Conservation (phyloP, 2,797 vertebrate species). For the Poeciliopsis gracilis region DNA sequence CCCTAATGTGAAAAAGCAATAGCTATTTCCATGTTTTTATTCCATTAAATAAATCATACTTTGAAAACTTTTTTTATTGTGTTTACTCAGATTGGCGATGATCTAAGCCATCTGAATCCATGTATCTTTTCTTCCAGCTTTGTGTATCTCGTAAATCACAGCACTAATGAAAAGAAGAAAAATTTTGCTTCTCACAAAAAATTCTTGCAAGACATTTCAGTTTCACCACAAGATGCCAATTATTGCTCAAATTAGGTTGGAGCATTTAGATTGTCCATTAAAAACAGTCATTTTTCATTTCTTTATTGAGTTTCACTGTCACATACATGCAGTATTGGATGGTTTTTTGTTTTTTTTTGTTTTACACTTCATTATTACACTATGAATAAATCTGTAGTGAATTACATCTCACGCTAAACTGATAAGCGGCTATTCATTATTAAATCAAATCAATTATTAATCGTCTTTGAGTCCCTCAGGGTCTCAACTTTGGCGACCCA, state of each 20-base stretch:
- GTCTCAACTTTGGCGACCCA: conserved; percentile 53
- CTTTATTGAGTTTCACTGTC: conserved; percentile 2
- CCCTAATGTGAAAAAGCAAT: not conserved
- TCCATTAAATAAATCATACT: not conserved
- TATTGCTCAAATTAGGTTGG: not conserved
- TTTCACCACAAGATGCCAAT: too few species aligned
- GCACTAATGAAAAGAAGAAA: too few species aligned
- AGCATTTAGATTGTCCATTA: not conserved
- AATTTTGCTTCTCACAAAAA: too few species aligned
- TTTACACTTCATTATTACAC: conserved; percentile 10
- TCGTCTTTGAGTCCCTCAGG: conserved; percentile 25
- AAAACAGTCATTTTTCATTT: not conserved
- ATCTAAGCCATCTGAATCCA: not conserved
- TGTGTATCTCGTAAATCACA: too few species aligned
- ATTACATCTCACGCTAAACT: conserved; percentile 45
- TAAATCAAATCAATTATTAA: conserved; percentile 69
- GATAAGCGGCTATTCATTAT: conserved; percentile 63
- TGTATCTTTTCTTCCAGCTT: too few species aligned
- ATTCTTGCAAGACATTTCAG: too few species aligned
- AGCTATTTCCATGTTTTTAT: not conserved
- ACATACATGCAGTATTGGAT: not conserved
- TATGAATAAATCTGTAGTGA: conserved; percentile 58
- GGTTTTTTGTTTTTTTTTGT: not conserved
- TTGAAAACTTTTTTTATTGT: not conserved
- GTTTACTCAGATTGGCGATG: not conserved